These are phyloP conservation scores for Psephotus haematonotus DNA, from an alignment of 2,113 vertebrate species.

Conservation along the genomic window DNA sequence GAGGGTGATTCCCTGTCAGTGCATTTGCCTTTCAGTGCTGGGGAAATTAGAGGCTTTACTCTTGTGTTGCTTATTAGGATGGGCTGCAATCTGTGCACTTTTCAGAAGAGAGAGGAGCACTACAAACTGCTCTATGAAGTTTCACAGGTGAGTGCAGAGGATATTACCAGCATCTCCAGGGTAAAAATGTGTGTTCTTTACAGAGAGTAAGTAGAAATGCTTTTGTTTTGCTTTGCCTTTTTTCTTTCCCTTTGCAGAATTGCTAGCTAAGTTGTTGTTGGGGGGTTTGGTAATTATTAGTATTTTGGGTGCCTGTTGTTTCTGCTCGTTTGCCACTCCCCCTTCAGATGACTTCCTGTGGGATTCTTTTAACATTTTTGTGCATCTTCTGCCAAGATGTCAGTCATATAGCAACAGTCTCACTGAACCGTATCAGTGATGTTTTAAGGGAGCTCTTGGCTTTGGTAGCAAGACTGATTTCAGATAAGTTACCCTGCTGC, in stretches of 20 bases:
- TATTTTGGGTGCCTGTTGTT: constrained; percentile 68
- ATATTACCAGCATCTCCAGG: constrained; percentile 31
- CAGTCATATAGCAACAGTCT: constrained; percentile 67
- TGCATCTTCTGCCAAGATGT: constrained; percentile 75
- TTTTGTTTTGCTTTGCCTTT: constrained; percentile 41
- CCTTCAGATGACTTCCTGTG: constrained; percentile 79
- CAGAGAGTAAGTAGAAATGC: constrained; percentile 31
- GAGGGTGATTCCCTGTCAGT: constrained; percentile 88
- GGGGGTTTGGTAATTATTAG: constrained; percentile 46
- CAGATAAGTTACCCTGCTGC: constrained; percentile 51
- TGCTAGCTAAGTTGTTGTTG: constrained; percentile 24
- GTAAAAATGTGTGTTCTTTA: constrained; percentile 54
- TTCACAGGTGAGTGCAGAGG: constrained; percentile 90
- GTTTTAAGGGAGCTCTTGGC: constrained; percentile 62
- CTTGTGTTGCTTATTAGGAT: constrained; percentile 87
- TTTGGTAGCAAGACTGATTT: constrained; percentile 62
- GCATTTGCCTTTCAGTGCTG: constrained; percentile 80
- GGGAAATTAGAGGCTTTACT: constrained; percentile 83
- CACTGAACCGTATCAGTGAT: constrained; percentile 31
- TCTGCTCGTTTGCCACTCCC: constrained; percentile 72
- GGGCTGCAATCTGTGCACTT: constrained; percentile 99
- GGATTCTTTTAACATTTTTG: constrained; percentile 79
- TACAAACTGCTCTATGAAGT: constrained; percentile 99
- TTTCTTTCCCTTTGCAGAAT: constrained; percentile 23
- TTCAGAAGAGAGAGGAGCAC: constrained; percentile 98